Evolutionary conservation across 1,140 invertebrate genomes (phyloP), one percentile per base, ranked within the genome.

Genomic region (Plectus sambesii): DNA sequence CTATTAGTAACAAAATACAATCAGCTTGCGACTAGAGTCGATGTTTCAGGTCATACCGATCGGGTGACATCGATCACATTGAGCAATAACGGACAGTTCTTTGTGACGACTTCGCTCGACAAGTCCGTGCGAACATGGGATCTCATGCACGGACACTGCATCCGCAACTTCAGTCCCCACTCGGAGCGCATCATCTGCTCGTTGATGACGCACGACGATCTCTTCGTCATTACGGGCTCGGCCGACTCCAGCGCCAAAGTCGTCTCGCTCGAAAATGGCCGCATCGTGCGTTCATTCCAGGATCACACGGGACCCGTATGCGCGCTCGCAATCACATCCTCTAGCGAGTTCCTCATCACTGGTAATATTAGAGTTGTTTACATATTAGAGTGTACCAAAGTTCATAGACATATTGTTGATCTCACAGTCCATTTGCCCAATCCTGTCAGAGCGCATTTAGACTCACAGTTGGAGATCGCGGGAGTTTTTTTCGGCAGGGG

Each of bases 291-390:
- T 36, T 42, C 60, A 8, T 69, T 65, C 43, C 41, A 47, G 22
- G 63, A 63, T 33, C 63, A 65, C 39, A 66, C 63, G 3, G 64
- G 64, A 8, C 48, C 63, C 22, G 64, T 67, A 6, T 56, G 69
- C 12, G 62, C 52, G 17, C 25, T 67, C 22, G 58, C 59, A 47
- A 46, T 67, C 1, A 69, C 63, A 5, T 65, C 63, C 2, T 56
- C 67, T 38, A 47, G 67, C 30, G 49, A 60, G 19, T 58, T 66
- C n/a, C 41, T 67, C 4, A 61, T 67, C 15, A 69, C 66, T 35
- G 64, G 63, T 62, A 60, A 17, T 26, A 20, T 12, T 2, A 25
- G 26, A 39, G n/a, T 17, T 3, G 48, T 30, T 23, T 51, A 8
- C 2, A 41, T 5, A 5, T 1, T n/a, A n/a, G n/a, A n/a, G n/a